Evolutionary conservation across 2,797 vertebrate genomes (phyloP), one percentile per base, ranked within the genome.

Genomic region (Sebastes hubbsi): DNA sequence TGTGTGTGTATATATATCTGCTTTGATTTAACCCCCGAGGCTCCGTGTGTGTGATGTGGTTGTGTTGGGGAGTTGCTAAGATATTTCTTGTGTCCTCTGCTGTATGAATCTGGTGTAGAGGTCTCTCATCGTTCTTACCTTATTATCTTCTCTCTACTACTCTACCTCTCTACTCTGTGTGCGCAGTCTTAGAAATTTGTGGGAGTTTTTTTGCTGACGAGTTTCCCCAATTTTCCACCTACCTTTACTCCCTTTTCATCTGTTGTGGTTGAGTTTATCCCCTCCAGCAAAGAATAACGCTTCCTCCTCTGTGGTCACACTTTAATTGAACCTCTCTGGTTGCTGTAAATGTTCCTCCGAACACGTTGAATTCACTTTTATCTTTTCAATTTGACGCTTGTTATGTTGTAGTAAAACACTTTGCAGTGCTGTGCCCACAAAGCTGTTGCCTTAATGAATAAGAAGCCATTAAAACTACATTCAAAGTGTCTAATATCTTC

Each of bases 261-360:
- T 38, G 58, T 60, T 16, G 9, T 14, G 61, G 54, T 30, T 46
- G 49, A 36, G 42, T 87, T 85, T 29, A 61, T 70, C 22, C 80
- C 82, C 78, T 81, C 72, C 75, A 42, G 88, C 77, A 69, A 76
- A 81, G 66, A 81, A 42, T 30, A 81, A 84, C 25, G 30, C 59
- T 90, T 91, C 89, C 88, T 84, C 63, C 61, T 84, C 55, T 81
- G 87, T 42, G 82, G 86, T 83, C n/a, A 5, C 6, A 4, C 78
- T 85, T 75, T 79, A 75, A 87, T 82, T 62, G 59, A 83, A 72
- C 70, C 78, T 56, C 77, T 77, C 71, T 58, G 61, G 16, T 73
- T 29, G 52, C 59, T 59, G 56, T 6, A 24, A 55, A 68, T 38
- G 24, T 22, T 63, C 61, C 79, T 72, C 88, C 59, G 77, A 80